Base-by-base conservation (phyloP, 1,140 invertebrate species). In the Macrobrachium nipponense region DNA sequence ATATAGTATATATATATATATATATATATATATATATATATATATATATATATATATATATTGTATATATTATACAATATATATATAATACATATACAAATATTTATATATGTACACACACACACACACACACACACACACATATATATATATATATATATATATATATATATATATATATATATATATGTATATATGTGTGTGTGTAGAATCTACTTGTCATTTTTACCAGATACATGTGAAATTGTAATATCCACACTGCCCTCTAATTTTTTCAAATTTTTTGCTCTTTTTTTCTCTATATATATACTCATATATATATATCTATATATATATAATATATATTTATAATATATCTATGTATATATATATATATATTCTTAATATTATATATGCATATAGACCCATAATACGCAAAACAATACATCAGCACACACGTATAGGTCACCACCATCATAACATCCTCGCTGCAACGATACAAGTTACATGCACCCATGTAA, bases 1-100 rank as follows among this genome's bases (percentile, higher is more conserved):
- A 51, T 6, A 51, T 7, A 10, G 5, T 51, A 51, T 66, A 66
- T 23, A 66, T 66, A 66, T 66, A 23, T 66, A 66, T 66, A 66
- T 66, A 66, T 66, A 20, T 66, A 66, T 66, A 66, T 66, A 66
- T 66, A 66, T 66, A 66, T 66, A 66, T 66, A 66, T 66, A 66
- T 66, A 66, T 66, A 66, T 66, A 66, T 66, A 66, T 66, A 66
- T 66, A 66, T 66, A 66, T 66, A 66, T 66, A 66, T 66, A 11
- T 66, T 66, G 12, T 66, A 11, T 66, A 66, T 66, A 66, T 66
- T n/a, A n/a, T n/a, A n/a, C n/a, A n/a, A 66, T 66, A 11, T 66
- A 66, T 23, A 66, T 66, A 23, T 66, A 66, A 66, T 66, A 66
- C 5, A 66, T 66, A 66, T 66, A 66, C 12, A 66, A 5, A 66